Conservation (phyloP, 2,888 invertebrate species). For the Julus scandinavius region DNA sequence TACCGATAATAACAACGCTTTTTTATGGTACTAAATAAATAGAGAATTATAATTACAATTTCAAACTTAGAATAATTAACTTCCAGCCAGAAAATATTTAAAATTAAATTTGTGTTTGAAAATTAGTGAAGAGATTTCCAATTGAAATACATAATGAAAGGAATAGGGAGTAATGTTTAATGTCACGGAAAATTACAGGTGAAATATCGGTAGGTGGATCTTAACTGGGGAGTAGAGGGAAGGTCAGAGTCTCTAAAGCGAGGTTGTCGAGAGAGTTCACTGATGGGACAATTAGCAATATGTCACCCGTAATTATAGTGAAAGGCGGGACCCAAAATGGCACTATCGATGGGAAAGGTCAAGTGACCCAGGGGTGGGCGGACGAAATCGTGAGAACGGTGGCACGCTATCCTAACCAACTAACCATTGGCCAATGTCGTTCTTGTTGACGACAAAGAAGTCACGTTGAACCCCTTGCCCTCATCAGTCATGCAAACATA, state of each 20-base stretch:
- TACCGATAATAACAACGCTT: too few species aligned
- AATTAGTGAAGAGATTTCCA: too few species aligned
- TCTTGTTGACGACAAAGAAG: neutral
- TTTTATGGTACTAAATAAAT: too few species aligned
- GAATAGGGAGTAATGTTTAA: too few species aligned
- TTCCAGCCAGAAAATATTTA: too few species aligned
- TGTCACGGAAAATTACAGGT: too few species aligned
- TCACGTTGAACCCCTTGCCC: neutral
- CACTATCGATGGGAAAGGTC: slow-evolving; percentile 33
- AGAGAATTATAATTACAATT: too few species aligned
- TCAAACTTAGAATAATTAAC: too few species aligned
- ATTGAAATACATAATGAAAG: too few species aligned
- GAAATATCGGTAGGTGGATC: neutral
- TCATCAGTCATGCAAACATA: slow-evolving; percentile 29
- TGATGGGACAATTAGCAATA: slow-evolving; percentile 48
- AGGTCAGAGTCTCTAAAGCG: neutral
- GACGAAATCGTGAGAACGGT: slow-evolving; percentile 16
- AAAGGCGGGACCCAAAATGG: neutral
- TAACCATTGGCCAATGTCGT: neutral
- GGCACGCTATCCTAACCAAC: neutral
- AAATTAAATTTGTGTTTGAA: too few species aligned
- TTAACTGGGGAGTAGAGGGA: neutral
- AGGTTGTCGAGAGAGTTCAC: neutral
- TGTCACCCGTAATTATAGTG: slow-evolving; percentile 40
- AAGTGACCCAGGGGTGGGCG: slow-evolving; percentile 12